These are phyloP conservation scores for Tetrax tetrax DNA, from an alignment of 2,113 vertebrate genomes.

Conservation along the genomic window DNA sequence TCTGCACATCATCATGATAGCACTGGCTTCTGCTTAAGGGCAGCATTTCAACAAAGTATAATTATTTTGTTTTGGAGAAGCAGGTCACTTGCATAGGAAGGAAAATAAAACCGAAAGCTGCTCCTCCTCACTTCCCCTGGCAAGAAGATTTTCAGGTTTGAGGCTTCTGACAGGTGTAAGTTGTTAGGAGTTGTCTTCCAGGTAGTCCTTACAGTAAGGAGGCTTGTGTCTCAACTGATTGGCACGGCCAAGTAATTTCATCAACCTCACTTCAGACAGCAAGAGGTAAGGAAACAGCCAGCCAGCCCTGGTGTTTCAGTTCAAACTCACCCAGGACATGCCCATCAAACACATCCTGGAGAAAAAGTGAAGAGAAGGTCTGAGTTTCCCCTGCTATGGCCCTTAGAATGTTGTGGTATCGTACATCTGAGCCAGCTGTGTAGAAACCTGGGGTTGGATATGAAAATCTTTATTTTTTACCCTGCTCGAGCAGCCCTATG, in stretches of 20 bases:
- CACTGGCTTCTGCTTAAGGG: neutral
- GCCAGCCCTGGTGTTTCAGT: neutral
- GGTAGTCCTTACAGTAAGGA: neutral
- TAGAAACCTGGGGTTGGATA: neutral
- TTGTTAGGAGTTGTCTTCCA: neutral
- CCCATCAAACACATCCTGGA: neutral
- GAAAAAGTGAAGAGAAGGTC: neutral
- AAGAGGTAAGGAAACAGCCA: neutral
- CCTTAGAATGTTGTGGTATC: neutral
- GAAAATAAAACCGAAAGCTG: neutral
- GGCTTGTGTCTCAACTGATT: fast-evolving
- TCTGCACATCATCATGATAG: neutral
- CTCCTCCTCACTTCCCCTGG: neutral
- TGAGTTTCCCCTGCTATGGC: neutral
- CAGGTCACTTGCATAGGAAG: neutral
- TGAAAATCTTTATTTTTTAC: neutral
- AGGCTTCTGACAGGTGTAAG: neutral
- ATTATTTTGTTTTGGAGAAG: neutral
- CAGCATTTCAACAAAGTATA: neutral
- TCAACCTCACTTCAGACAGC: neutral
- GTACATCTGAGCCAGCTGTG: neutral
- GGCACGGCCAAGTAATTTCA: neutral
- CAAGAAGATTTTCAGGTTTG: neutral
- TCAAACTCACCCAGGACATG: neutral
- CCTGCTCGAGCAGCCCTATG: neutral